Base-by-base conservation (phyloP, 1,140 invertebrate genomes). In the Zaprionus gabonicus region DNA sequence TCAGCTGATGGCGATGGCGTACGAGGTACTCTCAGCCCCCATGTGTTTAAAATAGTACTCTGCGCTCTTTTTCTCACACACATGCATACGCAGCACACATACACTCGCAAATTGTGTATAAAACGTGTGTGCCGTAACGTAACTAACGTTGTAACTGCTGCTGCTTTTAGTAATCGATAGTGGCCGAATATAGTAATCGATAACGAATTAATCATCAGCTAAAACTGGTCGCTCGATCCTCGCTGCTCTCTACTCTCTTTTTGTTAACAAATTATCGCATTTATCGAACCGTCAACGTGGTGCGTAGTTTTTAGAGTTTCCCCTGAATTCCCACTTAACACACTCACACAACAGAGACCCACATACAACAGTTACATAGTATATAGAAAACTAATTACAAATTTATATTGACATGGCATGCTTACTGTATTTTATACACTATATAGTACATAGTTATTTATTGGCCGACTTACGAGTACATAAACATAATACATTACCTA, bases 1-100 rank as follows among this genome's bases (percentile, higher is more conserved):
- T 78, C 86, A 86, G 38, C 78, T 84, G 27, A 91, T 91, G 82
- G 87, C 85, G 4, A 56, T 91, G 76, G 86, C 87, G 58, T 86
- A 91, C 51, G 86, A 91, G 87, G 87, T 91, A 91, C 58, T 66
- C 71, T 66, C 71, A 71, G 62, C 38, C 27, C 56, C 70, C 63
- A 55, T 53, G 17, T 46, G n/a, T 69, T 31, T 53, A 69, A 62
- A 60, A 49, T 58, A 38, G 41, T 17, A 51, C 46, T 51, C 46
- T 51, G 23, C 46, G 46, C 46, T 51, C 46, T 51, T 20, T 20
- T 7, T 49, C 20, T 60, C 71, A 46, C 38, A 44, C 25, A 66
- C 12, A 71, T 34, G 9, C 31, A 34, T 34, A 10, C 31, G 31
- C 31, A 34, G 31, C 51, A 31, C 58, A 20, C 51, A 56, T 27